Evolutionary conservation across 2,113 vertebrate species (phyloP).

Genomic region (Calyptommatus sinebrachiatus): DNA sequence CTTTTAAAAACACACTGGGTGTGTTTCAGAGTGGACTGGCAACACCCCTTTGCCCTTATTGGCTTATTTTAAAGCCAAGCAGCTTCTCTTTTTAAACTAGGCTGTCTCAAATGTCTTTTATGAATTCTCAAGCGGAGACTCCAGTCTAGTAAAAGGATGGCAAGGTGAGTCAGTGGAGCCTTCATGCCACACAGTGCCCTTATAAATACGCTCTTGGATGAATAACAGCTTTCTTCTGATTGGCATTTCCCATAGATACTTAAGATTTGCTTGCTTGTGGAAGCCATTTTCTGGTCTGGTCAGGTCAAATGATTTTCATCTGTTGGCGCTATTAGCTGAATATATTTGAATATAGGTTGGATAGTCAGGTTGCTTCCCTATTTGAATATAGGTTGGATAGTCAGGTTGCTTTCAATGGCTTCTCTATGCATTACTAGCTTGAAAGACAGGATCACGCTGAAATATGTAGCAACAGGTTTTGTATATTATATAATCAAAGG

Average conservation of each 20-base stretch:
- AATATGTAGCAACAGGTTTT: background rate
- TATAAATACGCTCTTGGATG: background rate
- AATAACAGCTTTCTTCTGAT: background rate
- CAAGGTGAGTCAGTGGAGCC: background rate
- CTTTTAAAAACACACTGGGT: background rate
- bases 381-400: background rate
- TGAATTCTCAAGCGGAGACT: background rate
- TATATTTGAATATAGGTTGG: background rate
- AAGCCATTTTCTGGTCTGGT: background rate
- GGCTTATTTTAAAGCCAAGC: background rate
- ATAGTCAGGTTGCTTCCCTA: background rate
- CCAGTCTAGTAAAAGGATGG: background rate
- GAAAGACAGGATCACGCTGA: background rate
- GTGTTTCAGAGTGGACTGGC: background rate
- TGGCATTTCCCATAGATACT: background rate
- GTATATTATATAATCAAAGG: background rate
- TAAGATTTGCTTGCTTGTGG: background rate
- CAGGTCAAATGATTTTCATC: no score
- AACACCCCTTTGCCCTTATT: background rate
- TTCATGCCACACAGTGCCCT: constrained; percentile 20
- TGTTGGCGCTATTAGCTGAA: background rate
- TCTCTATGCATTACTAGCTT: background rate
- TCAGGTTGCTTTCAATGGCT: background rate
- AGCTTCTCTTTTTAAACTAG: background rate
- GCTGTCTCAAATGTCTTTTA: background rate